These are phyloP conservation scores for Villa cingulata DNA, from an alignment of 2,888 invertebrate species.

Conservation along the genomic window DNA sequence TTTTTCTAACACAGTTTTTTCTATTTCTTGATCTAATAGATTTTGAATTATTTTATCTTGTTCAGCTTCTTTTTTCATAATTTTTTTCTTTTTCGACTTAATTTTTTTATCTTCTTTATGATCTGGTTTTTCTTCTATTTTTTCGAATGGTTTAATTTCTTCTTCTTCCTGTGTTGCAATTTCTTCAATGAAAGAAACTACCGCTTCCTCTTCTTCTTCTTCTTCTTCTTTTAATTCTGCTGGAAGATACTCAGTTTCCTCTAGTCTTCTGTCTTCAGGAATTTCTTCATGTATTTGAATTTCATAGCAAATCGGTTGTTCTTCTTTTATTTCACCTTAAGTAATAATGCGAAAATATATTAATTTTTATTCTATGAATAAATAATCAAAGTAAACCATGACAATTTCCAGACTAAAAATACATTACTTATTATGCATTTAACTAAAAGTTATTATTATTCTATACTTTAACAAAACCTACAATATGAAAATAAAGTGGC, in stretches of 20 bases:
- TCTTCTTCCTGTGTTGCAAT: background rate
- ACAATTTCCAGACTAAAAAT: too few species aligned
- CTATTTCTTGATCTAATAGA: constrained; percentile 31
- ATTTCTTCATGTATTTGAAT: background rate
- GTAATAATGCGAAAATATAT: too few species aligned
- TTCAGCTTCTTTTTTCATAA: constrained; percentile 23
- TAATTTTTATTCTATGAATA: too few species aligned
- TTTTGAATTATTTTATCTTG: constrained; percentile 31
- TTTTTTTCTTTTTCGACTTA: constrained; percentile 16
- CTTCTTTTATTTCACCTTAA: constrained; percentile 12
- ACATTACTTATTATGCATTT: too few species aligned
- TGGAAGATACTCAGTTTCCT: constrained; percentile 12
- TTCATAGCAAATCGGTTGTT: constrained; percentile 12
- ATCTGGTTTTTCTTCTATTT: constrained; percentile 15
- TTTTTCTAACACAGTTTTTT: constrained; percentile 36
- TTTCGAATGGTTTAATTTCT: background rate
- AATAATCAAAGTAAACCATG: too few species aligned
- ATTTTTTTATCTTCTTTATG: constrained; percentile 5
- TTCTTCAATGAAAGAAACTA: too few species aligned
- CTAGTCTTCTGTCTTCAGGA: constrained; percentile 16
- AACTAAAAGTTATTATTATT: too few species aligned
- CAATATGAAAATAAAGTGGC: too few species aligned
- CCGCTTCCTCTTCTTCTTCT: background rate
- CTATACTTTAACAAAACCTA: too few species aligned
- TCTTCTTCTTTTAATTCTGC: background rate